Conservation (phyloP, 2,888 invertebrate species). For the Limenitis camilla region DNA sequence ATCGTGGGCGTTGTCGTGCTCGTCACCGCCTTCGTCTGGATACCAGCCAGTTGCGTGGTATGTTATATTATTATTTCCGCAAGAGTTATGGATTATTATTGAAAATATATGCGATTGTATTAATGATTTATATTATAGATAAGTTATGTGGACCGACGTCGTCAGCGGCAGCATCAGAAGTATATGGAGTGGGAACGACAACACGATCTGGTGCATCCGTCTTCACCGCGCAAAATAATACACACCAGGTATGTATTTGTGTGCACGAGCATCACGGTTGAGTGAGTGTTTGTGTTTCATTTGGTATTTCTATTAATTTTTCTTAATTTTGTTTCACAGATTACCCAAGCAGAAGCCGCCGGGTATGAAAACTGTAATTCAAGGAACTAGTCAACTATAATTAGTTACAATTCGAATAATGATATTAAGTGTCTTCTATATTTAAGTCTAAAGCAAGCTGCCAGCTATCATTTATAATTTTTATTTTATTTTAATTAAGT, state of each 20-base stretch:
- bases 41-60: slow-evolving; percentile 90
- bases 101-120: too few relatives aligned
- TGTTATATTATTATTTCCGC: slow-evolving; percentile 28
- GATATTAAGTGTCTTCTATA: too few relatives aligned
- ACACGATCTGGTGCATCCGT: slow-evolving; percentile 83
- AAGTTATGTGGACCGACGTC: slow-evolving; percentile 86
- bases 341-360: slow-evolving; percentile 63
- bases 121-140: slow-evolving; percentile 58
- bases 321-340: slow-evolving; percentile 35
- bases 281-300: not conserved
- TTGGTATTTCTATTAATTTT: not conserved
- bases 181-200: slow-evolving; percentile 81
- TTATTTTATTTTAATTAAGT: too few relatives aligned
- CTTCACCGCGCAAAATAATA: slow-evolving; percentile 81
- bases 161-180: slow-evolving; percentile 81
- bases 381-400: slow-evolving; percentile 64
- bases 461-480: too few relatives aligned
- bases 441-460: too few relatives aligned
- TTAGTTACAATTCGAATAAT: not conserved
- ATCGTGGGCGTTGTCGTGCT: slow-evolving; percentile 95
- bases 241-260: slow-evolving; percentile 66
- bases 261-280: not conserved
- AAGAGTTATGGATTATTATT: too few relatives aligned
- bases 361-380: slow-evolving; percentile 54
- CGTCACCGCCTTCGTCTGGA: slow-evolving; percentile 94